Evolutionary conservation across 2,888 invertebrate genomes (phyloP).

Genomic region (Caenorhabditis sp.): DNA sequence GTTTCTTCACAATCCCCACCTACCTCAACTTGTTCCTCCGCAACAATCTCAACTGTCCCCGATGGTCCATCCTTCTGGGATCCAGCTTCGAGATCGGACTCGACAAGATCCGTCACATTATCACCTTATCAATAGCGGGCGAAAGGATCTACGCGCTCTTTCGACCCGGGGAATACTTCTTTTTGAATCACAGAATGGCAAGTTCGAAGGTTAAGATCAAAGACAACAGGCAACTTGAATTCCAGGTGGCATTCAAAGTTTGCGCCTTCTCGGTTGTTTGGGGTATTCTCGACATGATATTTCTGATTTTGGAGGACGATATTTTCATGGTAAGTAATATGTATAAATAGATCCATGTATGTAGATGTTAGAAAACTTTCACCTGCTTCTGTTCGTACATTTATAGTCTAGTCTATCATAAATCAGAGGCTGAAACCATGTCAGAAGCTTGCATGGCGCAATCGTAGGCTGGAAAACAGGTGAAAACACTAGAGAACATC

Average conservation of each 20-base stretch:
- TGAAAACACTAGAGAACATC: no score
- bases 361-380: neutral
- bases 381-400: neutral
- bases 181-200: conserved; percentile 67
- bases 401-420: no score
- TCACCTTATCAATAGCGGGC: conserved; percentile 68
- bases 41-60: conserved; percentile 65
- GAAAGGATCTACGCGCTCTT: conserved; percentile 69
- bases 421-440: neutral
- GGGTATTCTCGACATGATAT: conserved; percentile 65
- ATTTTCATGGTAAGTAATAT: conserved; percentile 62
- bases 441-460: no score
- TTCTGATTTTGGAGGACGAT: conserved; percentile 67
- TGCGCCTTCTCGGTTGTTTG: conserved; percentile 61
- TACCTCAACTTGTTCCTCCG: conserved; percentile 65
- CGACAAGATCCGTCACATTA: conserved; percentile 66
- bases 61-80: conserved; percentile 70
- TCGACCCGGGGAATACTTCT: conserved; percentile 67
- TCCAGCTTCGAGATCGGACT: conserved; percentile 73
- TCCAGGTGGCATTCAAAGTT: conserved; percentile 62
- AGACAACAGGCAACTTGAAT: neutral
- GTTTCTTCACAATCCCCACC: conserved; percentile 73
- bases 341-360: no score
- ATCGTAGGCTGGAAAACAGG: no score
- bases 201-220: no score